Evolutionary conservation across 2,888 invertebrate genomes (phyloP).

Genomic region (Ornithoptera priamus): DNA sequence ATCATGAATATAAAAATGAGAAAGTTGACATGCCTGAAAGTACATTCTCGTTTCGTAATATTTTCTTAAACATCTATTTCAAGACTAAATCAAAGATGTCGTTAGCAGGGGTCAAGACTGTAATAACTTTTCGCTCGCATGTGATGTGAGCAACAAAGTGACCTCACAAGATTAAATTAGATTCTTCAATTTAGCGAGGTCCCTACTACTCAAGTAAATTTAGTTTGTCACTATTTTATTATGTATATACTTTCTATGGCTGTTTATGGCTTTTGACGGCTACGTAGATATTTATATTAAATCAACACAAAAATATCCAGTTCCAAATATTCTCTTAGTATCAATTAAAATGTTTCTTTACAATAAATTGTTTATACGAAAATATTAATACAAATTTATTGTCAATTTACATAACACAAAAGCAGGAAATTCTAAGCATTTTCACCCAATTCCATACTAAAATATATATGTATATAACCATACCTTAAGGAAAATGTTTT

Average conservation of each 20-base stretch:
- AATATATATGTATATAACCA: no score
- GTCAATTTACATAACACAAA: no score
- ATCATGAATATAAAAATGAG: no score
- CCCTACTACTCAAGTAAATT: background rate
- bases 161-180: conserved; percentile 17
- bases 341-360: no score
- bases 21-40: background rate
- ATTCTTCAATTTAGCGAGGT: conserved; percentile 10
- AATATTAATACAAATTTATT: no score
- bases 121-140: conserved; percentile 6
- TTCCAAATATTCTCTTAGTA: no score
- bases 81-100: background rate
- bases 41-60: background rate
- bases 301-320: no score
- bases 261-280: no score
- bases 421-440: no score
- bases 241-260: background rate
- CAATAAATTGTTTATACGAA: no score
- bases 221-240: conserved; percentile 6
- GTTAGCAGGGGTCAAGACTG: conserved; percentile 24
- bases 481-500: background rate
- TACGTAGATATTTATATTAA: no score
- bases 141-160: conserved; percentile 7
- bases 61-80: background rate
- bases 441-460: no score